Evolutionary conservation across 1,140 invertebrate species (phyloP).

Genomic region (Colletes gigas): DNA sequence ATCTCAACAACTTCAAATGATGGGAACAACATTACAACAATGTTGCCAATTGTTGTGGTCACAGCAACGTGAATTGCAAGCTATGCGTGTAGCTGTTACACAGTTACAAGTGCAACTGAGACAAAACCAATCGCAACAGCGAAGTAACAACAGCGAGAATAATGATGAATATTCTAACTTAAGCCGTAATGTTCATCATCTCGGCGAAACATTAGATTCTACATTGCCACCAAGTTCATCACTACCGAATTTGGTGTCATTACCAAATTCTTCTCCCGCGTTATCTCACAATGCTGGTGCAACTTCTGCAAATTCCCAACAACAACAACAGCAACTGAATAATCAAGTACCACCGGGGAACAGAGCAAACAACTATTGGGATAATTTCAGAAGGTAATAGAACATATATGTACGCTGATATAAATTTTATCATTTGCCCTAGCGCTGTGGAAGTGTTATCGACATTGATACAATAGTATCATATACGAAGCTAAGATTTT

Average conservation of each 20-base stretch:
- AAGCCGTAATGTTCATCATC: conserved; percentile 66
- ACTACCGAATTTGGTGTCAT: conserved; percentile 73
- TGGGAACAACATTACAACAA: conserved; percentile 83
- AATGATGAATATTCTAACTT: conserved; percentile 72
- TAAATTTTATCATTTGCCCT: conserved; percentile 14
- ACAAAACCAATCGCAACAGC: conserved; percentile 58
- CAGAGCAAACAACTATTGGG: conserved; percentile 95
- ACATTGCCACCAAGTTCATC: conserved; percentile 73
- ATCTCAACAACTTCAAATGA: conserved; percentile 83
- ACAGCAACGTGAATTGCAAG: conserved; percentile 83
- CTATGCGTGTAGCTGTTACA: conserved; percentile 76
- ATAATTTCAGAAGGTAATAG: conserved; percentile 92
- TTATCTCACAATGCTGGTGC: conserved; percentile 54
- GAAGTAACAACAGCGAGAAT: conserved; percentile 56
- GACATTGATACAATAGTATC: conserved; percentile 15
- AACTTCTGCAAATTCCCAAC: conserved; percentile 57
- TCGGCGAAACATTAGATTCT: conserved; percentile 64
- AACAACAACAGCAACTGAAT: conserved; percentile 84
- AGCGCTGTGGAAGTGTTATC: conserved; percentile 11
- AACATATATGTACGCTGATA: conserved; percentile 22
- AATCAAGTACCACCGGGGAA: conserved; percentile 94
- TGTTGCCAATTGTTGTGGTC: conserved; percentile 84
- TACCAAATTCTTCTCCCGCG: conserved; percentile 69
- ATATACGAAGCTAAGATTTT: conserved; percentile 7
- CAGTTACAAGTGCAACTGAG: conserved; percentile 73